Conservation (phyloP, 2,113 vertebrate genomes). For the Percina caprodes region DNA sequence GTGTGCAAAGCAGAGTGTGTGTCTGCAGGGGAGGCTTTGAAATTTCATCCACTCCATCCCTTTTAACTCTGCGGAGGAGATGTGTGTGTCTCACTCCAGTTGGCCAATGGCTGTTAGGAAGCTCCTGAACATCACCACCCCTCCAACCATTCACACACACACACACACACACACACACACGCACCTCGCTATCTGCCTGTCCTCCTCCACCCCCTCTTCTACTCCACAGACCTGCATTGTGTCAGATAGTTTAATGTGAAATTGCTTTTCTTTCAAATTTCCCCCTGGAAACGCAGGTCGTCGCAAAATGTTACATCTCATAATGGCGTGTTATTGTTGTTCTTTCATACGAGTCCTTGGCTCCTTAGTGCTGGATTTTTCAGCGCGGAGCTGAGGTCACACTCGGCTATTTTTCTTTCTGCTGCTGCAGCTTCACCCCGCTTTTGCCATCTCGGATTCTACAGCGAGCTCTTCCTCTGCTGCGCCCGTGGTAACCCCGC, state of each 20-base stretch:
- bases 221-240: constrained; percentile 73
- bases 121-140: constrained; percentile 44
- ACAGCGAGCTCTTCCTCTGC: constrained; percentile 41
- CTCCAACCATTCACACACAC: background rate
- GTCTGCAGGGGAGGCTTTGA: constrained; percentile 84
- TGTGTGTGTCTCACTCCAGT: constrained; percentile 74
- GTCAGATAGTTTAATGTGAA: constrained; percentile 83
- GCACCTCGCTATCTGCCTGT: constrained; percentile 29
- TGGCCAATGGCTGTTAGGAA: constrained; percentile 75
- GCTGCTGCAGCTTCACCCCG: constrained; percentile 16
- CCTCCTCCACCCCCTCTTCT: background rate
- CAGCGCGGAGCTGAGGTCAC: constrained; percentile 50
- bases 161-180: background rate
- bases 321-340: constrained; percentile 75
- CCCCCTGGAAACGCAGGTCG: constrained; percentile 72
- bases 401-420: constrained; percentile 35
- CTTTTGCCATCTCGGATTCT: constrained; percentile 51
- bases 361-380: constrained; percentile 54
- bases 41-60: constrained; percentile 81
- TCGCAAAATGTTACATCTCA: constrained; percentile 66
- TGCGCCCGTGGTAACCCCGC: constrained; percentile 65
- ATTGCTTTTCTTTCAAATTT: constrained; percentile 83
- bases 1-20: constrained; percentile 76
- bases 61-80: constrained; percentile 79
- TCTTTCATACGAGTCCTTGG: constrained; percentile 73